phyloP scores from a whole-genome alignment of 2,797 vertebrate species.

The Notolepis coatsorum region DNA sequence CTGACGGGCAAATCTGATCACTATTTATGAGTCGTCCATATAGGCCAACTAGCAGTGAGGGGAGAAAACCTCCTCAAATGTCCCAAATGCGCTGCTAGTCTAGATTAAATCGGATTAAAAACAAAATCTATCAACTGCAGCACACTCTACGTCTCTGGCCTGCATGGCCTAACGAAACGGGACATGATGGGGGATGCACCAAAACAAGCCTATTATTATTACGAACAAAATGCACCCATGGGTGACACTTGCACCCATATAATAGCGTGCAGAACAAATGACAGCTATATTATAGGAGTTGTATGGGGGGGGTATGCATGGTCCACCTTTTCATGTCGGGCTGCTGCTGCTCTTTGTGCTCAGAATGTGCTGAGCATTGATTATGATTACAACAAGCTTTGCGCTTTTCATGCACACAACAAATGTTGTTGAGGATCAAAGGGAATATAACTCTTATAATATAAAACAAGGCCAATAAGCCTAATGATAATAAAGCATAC shows the following conservation, averaged over 20 bases:
- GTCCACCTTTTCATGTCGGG: slow-evolving; percentile 54
- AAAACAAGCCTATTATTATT: slow-evolving; percentile 64
- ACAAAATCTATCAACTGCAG: slow-evolving; percentile 38
- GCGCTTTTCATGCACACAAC: slow-evolving; percentile 44
- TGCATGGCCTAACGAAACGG: slow-evolving; percentile 33
- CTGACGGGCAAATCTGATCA: too few relatives aligned
- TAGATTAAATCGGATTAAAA: slow-evolving; percentile 47
- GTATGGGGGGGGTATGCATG: too few relatives aligned
- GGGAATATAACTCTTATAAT: background rate
- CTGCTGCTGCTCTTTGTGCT: too few relatives aligned
- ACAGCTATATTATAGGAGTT: slow-evolving; percentile 73
- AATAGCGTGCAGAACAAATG: slow-evolving; percentile 68
- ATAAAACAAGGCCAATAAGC: slow-evolving; percentile 3
- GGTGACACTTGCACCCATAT: slow-evolving; percentile 56
- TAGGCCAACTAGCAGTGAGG: too few relatives aligned
- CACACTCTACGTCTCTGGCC: slow-evolving; percentile 41
- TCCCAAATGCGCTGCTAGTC: too few relatives aligned
- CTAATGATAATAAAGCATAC: slow-evolving; percentile 83
- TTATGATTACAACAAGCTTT: too few relatives aligned
- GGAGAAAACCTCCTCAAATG: too few relatives aligned
- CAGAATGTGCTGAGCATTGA: too few relatives aligned
- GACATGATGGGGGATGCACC: slow-evolving; percentile 49
- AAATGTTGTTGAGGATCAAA: slow-evolving; percentile 20
- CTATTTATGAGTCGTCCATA: too few relatives aligned
- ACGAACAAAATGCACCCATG: slow-evolving; percentile 34